Base-by-base conservation (phyloP, 2,797 vertebrate genomes). In the Mormyrops boulengeri region DNA sequence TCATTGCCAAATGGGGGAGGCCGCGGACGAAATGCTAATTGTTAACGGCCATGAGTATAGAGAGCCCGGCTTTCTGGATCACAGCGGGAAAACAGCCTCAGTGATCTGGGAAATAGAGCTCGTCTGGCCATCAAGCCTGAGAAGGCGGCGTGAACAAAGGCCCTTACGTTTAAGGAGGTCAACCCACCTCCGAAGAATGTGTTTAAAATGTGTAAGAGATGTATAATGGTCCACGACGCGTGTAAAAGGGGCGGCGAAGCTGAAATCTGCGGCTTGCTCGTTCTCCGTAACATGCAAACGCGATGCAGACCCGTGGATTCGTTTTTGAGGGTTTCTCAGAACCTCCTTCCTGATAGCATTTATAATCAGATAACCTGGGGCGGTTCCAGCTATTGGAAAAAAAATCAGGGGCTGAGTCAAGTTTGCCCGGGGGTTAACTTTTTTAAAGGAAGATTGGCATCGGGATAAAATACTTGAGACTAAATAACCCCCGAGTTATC, bases 291-390 rank as follows among this genome's bases (percentile, higher is more conserved):
- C 22, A 50, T 88, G 66, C 62, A 41, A 89, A 26, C 5, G 0
- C 86, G 77, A 53, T 89, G 41, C 49, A 88, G 47, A 26, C 92
- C 95, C 93, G 90, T 94, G 94, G 89, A 91, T 90, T 30, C 77
- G 87, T 30, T 92, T 92, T 89, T 47, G 17, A n/a, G 85, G 90
- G 85, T 73, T 50, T 47, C 82, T 62, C 89, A 53, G 89, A 88
- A 77, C 89, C 91, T 93, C 91, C 91, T 93, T 93, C 92, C 91
- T 91, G 88, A 2, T 91, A 91, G 88, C 89, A 91, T 90, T 94
- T 88, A 89, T 90, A 87, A 66, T 22, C 87, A 91, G 77, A 66
- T 60, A 60, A 60, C 57, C n/a, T 60, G n/a, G 7, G 57, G n/a
- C 57, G 6, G 4, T 60, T 60, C 6, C 57, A 60, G n/a, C 57